A percentile compares a stretch with the other conserved stretches of the same genome.
Evolutionary conservation across 2,888 invertebrate genomes (phyloP).

Genomic region (Hypolimnas misippus): DNA sequence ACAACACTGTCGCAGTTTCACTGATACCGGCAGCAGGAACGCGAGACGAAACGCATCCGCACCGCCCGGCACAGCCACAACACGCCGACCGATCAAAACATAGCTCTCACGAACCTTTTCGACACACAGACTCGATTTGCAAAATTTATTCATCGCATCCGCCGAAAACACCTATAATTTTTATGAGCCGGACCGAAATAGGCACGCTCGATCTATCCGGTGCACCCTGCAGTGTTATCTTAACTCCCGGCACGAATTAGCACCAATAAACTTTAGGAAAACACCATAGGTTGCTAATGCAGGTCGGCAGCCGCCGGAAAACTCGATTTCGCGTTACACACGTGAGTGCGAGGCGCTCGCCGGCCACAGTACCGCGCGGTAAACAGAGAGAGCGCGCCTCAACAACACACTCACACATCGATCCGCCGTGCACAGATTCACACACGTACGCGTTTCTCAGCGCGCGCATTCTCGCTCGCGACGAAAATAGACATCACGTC

Average conservation of each 20-base stretch:
- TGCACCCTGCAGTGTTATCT: conserved; percentile 60
- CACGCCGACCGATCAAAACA: conserved; percentile 78
- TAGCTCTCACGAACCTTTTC: conserved; percentile 79
- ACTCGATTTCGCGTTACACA: conserved; percentile 67
- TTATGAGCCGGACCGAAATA: conserved; percentile 70
- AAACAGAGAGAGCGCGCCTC: conserved; percentile 79
- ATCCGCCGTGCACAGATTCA: conserved; percentile 44
- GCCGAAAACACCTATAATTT: conserved; percentile 77
- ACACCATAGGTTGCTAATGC: conserved; percentile 71
- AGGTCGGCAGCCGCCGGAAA: conserved; percentile 71
- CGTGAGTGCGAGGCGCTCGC: conserved; percentile 87
- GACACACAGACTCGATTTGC: conserved; percentile 81
- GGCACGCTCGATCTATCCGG: conserved; percentile 53
- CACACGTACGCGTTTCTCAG: conserved; percentile 52
- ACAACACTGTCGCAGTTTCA: conserved; percentile 60
- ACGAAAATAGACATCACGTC: conserved; percentile 78
- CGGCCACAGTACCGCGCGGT: conserved; percentile 82
- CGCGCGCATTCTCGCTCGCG: conserved; percentile 70
- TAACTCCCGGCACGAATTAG: conserved; percentile 66
- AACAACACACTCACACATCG: conserved; percentile 75
- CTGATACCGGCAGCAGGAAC: conserved; percentile 59
- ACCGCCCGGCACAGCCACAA: conserved; percentile 75
- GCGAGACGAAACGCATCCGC: conserved; percentile 64
- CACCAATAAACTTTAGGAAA: conserved; percentile 72
- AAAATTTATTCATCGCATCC: conserved; percentile 84